These are phyloP conservation scores for Terebella lapidaria DNA, from an alignment of 2,888 invertebrate genomes.

Conservation along the genomic window DNA sequence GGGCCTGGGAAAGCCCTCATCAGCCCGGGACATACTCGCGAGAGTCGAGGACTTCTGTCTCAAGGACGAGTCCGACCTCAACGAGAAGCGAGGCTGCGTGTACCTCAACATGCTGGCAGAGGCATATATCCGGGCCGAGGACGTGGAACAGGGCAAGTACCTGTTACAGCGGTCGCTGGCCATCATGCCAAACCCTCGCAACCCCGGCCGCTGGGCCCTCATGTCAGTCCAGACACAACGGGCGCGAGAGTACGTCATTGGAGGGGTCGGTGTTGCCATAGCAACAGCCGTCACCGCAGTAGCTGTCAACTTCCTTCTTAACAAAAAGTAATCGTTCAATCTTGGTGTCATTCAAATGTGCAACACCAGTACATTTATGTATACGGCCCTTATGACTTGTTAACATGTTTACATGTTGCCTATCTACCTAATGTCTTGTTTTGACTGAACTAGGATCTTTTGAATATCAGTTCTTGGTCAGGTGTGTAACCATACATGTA, in stretches of 20 bases:
- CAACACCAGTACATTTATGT: too few relatives aligned
- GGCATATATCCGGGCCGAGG: background rate
- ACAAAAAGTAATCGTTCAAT: background rate
- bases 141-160: background rate
- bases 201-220: background rate
- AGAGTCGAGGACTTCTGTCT: background rate
- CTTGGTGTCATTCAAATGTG: too few relatives aligned
- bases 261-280: background rate
- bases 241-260: background rate
- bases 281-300: background rate
- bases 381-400: too few relatives aligned
- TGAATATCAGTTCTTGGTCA: too few relatives aligned
- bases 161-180: background rate
- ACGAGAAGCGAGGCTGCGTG: background rate
- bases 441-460: too few relatives aligned
- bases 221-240: background rate
- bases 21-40: background rate
- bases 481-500: too few relatives aligned
- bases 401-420: too few relatives aligned
- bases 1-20: background rate
- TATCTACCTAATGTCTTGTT: too few relatives aligned
- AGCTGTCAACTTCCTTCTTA: background rate
- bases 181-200: background rate
- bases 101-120: background rate
- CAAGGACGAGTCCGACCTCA: background rate